A percentile compares a stretch with the other conserved stretches of the same genome.
Conservation (phyloP, 2,888 invertebrate genomes). For the Tipula helvola region DNA sequence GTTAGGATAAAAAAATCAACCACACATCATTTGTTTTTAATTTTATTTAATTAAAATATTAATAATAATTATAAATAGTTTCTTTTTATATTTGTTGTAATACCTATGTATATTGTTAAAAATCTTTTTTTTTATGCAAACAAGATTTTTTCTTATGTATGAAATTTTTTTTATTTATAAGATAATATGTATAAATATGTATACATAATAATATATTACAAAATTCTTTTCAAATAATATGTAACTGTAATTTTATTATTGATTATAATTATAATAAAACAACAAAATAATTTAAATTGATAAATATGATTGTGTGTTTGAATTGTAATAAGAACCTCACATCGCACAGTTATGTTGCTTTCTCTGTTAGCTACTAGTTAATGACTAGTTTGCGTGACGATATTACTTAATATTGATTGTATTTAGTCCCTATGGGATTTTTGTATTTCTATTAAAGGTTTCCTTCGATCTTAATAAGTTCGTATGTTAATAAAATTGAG, state of each 20-base stretch:
- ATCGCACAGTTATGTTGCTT: too few species aligned
- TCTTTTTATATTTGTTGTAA: neutral
- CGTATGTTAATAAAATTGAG: too few species aligned
- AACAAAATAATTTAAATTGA: neutral
- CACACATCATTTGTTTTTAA: neutral
- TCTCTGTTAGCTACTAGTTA: too few species aligned
- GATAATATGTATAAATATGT: neutral
- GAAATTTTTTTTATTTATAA: neutral
- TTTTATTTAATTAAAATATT: neutral
- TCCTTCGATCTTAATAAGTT: too few species aligned
- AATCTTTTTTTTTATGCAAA: neutral
- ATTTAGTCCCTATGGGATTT: too few species aligned
- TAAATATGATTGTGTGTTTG: neutral
- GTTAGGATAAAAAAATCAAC: slow-evolving; percentile 10
- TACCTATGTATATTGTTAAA: neutral
- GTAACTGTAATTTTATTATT: neutral
- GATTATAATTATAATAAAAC: neutral
- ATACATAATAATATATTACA: neutral
- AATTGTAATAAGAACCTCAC: too few species aligned
- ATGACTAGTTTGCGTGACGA: too few species aligned
- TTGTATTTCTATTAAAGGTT: too few species aligned
- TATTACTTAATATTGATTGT: too few species aligned
- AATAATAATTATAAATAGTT: neutral
- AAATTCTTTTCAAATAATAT: neutral
- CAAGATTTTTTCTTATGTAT: neutral